These are phyloP conservation scores for Neoniphon sammara DNA, from an alignment of 2,797 vertebrate species.

Conservation along the genomic window DNA sequence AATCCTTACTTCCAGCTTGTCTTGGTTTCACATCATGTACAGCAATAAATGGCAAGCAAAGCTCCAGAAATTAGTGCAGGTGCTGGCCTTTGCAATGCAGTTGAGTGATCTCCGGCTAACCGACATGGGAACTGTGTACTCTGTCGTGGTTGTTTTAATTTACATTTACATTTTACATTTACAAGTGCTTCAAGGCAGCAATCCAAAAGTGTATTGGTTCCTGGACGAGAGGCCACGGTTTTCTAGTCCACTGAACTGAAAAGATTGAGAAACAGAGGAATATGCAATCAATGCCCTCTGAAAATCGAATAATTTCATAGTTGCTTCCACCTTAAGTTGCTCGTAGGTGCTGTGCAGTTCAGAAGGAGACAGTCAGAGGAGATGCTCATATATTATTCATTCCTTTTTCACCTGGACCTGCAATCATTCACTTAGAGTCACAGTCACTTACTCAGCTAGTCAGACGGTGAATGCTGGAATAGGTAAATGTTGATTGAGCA, in stretches of 20 bases:
- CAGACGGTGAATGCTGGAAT: constrained; percentile 49
- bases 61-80: no score
- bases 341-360: constrained; percentile 47
- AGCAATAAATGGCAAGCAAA: not conserved
- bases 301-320: constrained; percentile 44
- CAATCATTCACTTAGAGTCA: constrained; percentile 29
- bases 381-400: constrained; percentile 63
- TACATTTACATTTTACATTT: no score
- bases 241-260: not conserved
- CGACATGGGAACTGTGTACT: not conserved
- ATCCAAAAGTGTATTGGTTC: not conserved
- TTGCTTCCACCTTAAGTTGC: constrained; percentile 39
- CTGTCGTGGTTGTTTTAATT: no score
- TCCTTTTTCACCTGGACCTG: constrained; percentile 28
- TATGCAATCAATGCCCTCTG: constrained; percentile 55
- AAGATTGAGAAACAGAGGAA: constrained; percentile 10
- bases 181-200: constrained; percentile 28
- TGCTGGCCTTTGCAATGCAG: no score
- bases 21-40: not conserved
- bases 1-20: constrained; percentile 17
- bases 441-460: constrained; percentile 39
- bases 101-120: not conserved
- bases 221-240: constrained; percentile 4
- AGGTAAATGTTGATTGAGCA: constrained; percentile 55
- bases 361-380: constrained; percentile 33